A percentile compares a stretch with the other conserved stretches of the same genome.
Evolutionary conservation across 2,888 invertebrate species (phyloP).

Genomic region (Gortyna flavago): DNA sequence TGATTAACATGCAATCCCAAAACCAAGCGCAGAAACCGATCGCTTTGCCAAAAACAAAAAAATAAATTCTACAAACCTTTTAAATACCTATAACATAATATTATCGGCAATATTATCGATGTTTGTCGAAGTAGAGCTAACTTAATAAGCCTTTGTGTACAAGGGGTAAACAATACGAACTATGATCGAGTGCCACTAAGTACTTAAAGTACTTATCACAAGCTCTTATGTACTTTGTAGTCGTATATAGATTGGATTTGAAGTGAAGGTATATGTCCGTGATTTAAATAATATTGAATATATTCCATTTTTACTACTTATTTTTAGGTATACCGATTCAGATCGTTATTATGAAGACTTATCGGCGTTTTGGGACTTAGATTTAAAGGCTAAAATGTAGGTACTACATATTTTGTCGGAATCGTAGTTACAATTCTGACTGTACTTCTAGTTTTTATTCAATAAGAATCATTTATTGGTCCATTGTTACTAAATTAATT

Average conservation of each 20-base stretch:
- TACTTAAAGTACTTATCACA: constrained; percentile 16
- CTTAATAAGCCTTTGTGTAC: constrained; percentile 22
- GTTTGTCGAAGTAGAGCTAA: constrained; percentile 18
- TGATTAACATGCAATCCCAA: not conserved
- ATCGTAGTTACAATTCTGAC: not conserved
- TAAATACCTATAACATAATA: not conserved
- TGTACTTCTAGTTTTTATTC: not conserved
- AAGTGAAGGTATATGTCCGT: constrained; percentile 15
- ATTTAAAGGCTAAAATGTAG: not conserved
- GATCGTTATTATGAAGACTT: constrained; percentile 15
- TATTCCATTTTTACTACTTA: not conserved
- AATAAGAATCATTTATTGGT: not conserved
- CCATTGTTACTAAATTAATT: not conserved
- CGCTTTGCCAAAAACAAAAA: too few species aligned
- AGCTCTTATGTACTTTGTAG: constrained; percentile 25
- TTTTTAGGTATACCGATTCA: not conserved
- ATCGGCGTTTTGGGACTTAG: not conserved
- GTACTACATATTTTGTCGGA: not conserved
- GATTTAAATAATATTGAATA: not conserved
- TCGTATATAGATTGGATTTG: constrained; percentile 27
- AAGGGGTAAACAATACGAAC: constrained; percentile 11
- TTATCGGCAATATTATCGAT: not conserved
- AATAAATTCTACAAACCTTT: too few species aligned
- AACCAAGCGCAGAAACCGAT: not conserved
- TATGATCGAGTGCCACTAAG: constrained; percentile 19